Base-by-base conservation (phyloP, 2,888 invertebrate species). In the Odontomyia ornata region DNA sequence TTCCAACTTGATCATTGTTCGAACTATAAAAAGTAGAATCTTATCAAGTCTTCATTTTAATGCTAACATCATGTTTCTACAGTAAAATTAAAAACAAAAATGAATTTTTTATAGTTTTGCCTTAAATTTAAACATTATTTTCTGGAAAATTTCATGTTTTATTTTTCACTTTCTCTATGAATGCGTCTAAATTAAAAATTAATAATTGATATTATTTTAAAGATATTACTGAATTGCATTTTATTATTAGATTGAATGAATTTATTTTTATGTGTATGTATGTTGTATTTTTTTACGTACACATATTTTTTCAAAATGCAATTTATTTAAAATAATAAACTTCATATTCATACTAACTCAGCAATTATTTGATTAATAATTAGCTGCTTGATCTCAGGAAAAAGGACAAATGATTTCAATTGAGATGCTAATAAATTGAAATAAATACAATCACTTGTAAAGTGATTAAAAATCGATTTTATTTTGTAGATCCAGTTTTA, bases 391-490 rank as follows among this genome's bases (percentile, higher is more conserved):
- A 76, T 76, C 25, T 76, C 46, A 76, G 80, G 79, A 80, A 80
- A 80, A 80, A 79, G 80, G 80, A 80, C 80, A 79, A 80, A 80
- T 80, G 80, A 79, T 65, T 65, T 73, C 23, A 60, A 60, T 60
- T 60, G 25, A 23, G 21, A 0, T 25, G n/a, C 23, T 11, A 60
- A 23, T 15, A 18, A 60, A 23, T 25, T 5, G 46, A 69, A 47
- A 69, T 69, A 69, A 47, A 69, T 69, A 69, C 13, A 65, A 43
- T 15, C 36, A 47, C 28, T 69, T 47, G 18, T 15, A 47, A 18
- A 23, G 25, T 27, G 47, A 18, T 36, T 15, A 11, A 23, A n/a
- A 9, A 23, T 73, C 73, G 57, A 73, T 73, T 57, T 60, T 36
- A 73, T 43, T 60, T 73, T 60, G 43, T 30, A 72, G 60, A 73